Evolutionary conservation across 2,113 vertebrate species (phyloP), one percentile per base, ranked within the genome.

Genomic region (Anhinga anhinga): DNA sequence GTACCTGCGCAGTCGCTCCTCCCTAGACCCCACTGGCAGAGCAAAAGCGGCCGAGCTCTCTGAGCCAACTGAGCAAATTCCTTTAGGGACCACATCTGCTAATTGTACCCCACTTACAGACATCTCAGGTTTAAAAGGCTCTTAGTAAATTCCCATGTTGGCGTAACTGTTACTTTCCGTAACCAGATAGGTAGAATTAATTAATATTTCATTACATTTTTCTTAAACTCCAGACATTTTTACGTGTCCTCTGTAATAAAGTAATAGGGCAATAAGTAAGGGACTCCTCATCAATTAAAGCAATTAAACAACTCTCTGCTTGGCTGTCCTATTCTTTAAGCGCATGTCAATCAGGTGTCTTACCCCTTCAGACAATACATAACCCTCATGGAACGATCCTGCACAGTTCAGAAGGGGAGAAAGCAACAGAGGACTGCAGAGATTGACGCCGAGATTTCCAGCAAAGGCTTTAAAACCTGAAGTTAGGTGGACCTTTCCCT

Each of bases 81-180:
- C 58, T 34, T 18, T 17, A 19, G 1, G 21, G 52, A 32, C 29
- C 58, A 13, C 5, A 0, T 32, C 58, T 40, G 44, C 74, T 59
- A 8, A 45, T 65, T 30, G n/a, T 5, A 40, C 19, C 44, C 23
- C 52, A 13, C 36, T 25, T 58, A 11, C 29, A 20, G 29, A 22
- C 44, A 27, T 13, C 29, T 18, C 44, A 20, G 29, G 5, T 58
- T 71, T 44, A 56, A 69, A 95, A 93, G 40, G 92, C 94, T 97
- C 95, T 97, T 55, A n/a, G 84, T 88, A 93, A 80, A 96, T 95
- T 94, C 95, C 82, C 94, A 66, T 66, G 38, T 72, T 70, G 82
- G 71, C 93, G 91, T 93, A 93, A 87, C 87, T 89, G 93, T 93
- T 94, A 69, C 95, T 97, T 92, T 45, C 88, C 93, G 94, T 87